Evolutionary conservation across 2,888 invertebrate genomes (phyloP), one percentile per base, ranked within the genome.

Genomic region (Plemyria rubiginata): DNA sequence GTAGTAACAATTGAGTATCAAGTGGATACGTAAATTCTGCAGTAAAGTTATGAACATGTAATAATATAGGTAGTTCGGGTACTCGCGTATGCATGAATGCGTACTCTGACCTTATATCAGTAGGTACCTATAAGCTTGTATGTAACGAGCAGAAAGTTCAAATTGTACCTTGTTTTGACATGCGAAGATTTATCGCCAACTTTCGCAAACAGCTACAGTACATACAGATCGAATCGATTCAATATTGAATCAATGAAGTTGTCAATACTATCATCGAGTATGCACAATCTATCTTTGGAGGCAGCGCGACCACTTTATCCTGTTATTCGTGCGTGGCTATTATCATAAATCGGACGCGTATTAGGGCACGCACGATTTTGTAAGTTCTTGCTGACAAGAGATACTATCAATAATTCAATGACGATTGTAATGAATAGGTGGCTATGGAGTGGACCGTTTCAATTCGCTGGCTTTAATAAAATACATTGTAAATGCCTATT

Each of bases 361-460:
- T 70, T 70, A 70, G 66, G 66, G 66, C 70, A 69, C 57, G 66
- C 70, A 65, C 67, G 70, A 66, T 68, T 70, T 70, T 70, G 80
- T 80, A 80, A 81, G 79, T 78, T 79, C 77, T 75, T 71, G 75
- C 70, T 72, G 65, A 73, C 72, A 69, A 68, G 67, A 67, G 73
- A 75, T 74, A 77, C 67, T 68, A 78, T 75, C 76, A 70, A 78
- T 82, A 78, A 77, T 75, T 80, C 78, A 76, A 68, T 72, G 65
- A 68, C 73, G 75, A 85, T 82, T 81, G 57, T 46, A 82, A 85
- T 80, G 78, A 82, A 84, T 78, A 73, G 77, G 71, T 61, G 68
- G 69, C 76, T 77, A 76, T 78, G 76, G 77, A 81, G 70, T 74
- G 68, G 74, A 74, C 61, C 69, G 75, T 54, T 76, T 75, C 67